phyloP scores from a whole-genome alignment of 2,797 vertebrate genomes.

The Gambusia yucatana region DNA sequence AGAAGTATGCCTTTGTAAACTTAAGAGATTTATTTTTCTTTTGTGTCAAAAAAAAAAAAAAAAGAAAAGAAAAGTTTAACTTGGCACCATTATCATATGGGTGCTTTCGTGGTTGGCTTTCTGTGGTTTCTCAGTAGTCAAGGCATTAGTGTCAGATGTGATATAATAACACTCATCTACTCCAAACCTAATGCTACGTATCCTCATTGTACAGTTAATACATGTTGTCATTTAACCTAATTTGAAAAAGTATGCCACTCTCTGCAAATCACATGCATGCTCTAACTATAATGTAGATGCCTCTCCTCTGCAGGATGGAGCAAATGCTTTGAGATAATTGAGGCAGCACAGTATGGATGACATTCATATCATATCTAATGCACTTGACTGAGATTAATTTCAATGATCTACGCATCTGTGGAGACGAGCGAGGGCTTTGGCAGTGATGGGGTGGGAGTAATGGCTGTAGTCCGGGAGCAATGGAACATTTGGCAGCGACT shows the following conservation, averaged over 20 bases:
- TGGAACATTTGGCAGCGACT: slow-evolving; percentile 65
- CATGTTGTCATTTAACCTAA: slow-evolving; percentile 70
- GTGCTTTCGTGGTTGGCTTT: slow-evolving; percentile 38
- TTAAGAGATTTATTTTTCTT: slow-evolving; percentile 29
- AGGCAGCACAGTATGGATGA: slow-evolving; percentile 54
- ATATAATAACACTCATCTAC: slow-evolving; percentile 54
- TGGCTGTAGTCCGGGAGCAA: slow-evolving; percentile 45
- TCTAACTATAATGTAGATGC: slow-evolving; percentile 61
- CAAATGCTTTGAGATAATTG: slow-evolving; percentile 68
- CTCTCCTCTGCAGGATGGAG: slow-evolving; percentile 38
- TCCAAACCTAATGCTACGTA: slow-evolving; percentile 48
- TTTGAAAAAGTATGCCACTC: slow-evolving; percentile 52
- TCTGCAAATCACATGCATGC: slow-evolving; percentile 50
- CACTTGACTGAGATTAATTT: slow-evolving; percentile 67
- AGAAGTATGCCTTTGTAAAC: slow-evolving; percentile 19
- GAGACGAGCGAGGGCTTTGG: slow-evolving; percentile 54
- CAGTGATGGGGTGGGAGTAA: slow-evolving; percentile 66
- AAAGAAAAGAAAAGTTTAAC: slow-evolving; percentile 12
- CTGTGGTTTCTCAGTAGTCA: slow-evolving; percentile 38
- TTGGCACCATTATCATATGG: slow-evolving; percentile 22
- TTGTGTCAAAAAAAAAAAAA: slow-evolving; percentile 7
- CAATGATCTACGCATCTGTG: slow-evolving; percentile 49
- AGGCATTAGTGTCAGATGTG: slow-evolving; percentile 55
- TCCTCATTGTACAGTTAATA: slow-evolving; percentile 52
- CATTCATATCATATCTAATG: slow-evolving; percentile 68